Conservation (phyloP, 2,113 vertebrate genomes). For the Sander lucioperca region DNA sequence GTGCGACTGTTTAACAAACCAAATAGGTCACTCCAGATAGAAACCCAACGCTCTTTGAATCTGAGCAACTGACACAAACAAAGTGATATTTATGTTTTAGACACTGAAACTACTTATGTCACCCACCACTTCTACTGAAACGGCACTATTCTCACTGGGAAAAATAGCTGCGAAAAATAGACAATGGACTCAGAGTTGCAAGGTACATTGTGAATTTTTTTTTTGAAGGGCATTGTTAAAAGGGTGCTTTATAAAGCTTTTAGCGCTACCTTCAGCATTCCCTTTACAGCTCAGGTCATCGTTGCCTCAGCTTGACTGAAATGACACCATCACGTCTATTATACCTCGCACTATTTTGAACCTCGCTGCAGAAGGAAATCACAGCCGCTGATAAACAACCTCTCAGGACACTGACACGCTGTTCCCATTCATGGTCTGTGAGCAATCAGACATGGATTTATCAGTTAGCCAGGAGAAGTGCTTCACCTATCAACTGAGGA, state of each 20-base stretch:
- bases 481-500: slow-evolving; percentile 2
- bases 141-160: neutral
- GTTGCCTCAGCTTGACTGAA: slow-evolving; percentile 13
- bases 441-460: slow-evolving; percentile 40
- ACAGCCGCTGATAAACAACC: slow-evolving; percentile 38
- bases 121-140: neutral
- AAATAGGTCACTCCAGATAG: neutral
- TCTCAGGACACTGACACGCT: slow-evolving; percentile 27
- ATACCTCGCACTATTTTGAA: slow-evolving; percentile 34
- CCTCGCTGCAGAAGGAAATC: slow-evolving; percentile 29
- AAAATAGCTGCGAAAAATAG: neutral
- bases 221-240: slow-evolving; percentile 31
- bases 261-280: slow-evolving; percentile 6
- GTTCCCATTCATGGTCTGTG: slow-evolving; percentile 30
- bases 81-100: neutral
- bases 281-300: neutral
- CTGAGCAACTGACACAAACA: neutral
- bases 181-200: slow-evolving; percentile 9
- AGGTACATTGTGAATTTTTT: slow-evolving; percentile 19
- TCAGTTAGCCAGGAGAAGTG: slow-evolving; percentile 10
- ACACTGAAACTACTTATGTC: neutral
- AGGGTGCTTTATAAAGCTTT: slow-evolving; percentile 29
- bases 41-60: neutral
- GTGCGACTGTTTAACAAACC: neutral
- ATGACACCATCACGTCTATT: slow-evolving; percentile 38